phyloP scores from a whole-genome alignment of 2,888 invertebrate species.

The Caenorhabditis uteleia region DNA sequence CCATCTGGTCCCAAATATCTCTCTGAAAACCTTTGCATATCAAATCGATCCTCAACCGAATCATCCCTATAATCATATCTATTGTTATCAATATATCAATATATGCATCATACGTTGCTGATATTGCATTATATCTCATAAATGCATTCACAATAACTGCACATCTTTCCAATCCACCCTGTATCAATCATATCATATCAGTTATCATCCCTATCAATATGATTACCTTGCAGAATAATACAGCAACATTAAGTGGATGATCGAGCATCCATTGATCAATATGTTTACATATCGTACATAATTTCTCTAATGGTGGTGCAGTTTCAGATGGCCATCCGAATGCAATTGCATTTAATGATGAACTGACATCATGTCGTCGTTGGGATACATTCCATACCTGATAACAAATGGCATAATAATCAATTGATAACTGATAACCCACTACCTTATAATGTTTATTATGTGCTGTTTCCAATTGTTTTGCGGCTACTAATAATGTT shows the following conservation, averaged over 20 bases:
- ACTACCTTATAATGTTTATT: conserved; percentile 24
- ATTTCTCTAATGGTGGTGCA: conserved; percentile 85
- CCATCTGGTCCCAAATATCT: conserved; percentile 76
- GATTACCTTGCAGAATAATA: conserved; percentile 79
- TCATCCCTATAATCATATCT: conserved; percentile 72
- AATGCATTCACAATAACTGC: conserved; percentile 89
- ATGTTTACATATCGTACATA: conserved; percentile 90
- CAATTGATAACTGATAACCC: background rate
- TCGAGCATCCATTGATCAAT: conserved; percentile 89
- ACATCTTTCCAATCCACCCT: conserved; percentile 82
- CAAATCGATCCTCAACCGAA: conserved; percentile 85
- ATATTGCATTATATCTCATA: conserved; percentile 91
- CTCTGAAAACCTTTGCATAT: conserved; percentile 88
- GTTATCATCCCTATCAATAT: background rate
- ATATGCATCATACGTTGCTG: conserved; percentile 76
- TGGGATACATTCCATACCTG: conserved; percentile 88
- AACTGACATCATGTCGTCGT: conserved; percentile 76
- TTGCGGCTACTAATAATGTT: conserved; percentile 72
- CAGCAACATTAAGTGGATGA: conserved; percentile 84
- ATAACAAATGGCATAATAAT: conserved; percentile 58
- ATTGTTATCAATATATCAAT: background rate
- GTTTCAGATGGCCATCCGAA: conserved; percentile 83
- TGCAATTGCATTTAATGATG: conserved; percentile 76
- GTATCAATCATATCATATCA: background rate
- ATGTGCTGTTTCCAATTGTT: conserved; percentile 19